Base-by-base conservation (phyloP, 2,888 invertebrate genomes). In the Gastrophysa polygoni region DNA sequence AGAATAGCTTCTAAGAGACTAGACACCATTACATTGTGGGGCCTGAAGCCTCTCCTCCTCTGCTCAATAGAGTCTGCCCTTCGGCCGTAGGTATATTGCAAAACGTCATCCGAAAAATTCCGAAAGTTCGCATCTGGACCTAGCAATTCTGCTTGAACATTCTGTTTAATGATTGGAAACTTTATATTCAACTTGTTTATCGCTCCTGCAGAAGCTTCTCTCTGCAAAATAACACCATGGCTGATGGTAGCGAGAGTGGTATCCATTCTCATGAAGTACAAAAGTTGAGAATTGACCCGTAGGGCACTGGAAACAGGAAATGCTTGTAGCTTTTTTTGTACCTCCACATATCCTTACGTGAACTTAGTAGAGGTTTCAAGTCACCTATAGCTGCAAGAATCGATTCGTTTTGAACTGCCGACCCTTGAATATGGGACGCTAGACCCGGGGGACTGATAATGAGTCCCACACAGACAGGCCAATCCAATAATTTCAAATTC, bases 391-490 rank as follows among this genome's bases (percentile, higher is more conserved):
- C 68, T 17, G 68, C 64, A 10, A 58, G 44, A 4, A 64, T 20
- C 18, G 67, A 44, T 44, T 70, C 71, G 57, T 68, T 69, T 46
- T 63, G 67, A 17, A 59, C 61, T n/a, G 67, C 70, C 21, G 68
- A 69, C 11, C 68, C 71, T 38, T 68, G 52, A 11, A 71, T 59
- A 20, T 63, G 49, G 11, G 71, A 60, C 5, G 68, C 68, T 24
- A 72, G 51, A 7, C 57, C 51, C n/a, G 67, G 47, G 11, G 69
- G 69, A 8, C 60, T 58, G 34, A 68, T 63, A 16, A 70, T 68
- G 0, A 70, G 60, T 5, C 66, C 69, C 21, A 65, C 44, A 44
- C 70, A 70, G 18, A 73, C 56, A 8, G 69, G 66, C 71, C 71
- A 72, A 10, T 61, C 49, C 18, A 73, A 50, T 38, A 72, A 59